Evolutionary conservation across 2,888 invertebrate genomes (phyloP), one percentile per base, ranked within the genome.

Genomic region (Apotomis betuletana): DNA sequence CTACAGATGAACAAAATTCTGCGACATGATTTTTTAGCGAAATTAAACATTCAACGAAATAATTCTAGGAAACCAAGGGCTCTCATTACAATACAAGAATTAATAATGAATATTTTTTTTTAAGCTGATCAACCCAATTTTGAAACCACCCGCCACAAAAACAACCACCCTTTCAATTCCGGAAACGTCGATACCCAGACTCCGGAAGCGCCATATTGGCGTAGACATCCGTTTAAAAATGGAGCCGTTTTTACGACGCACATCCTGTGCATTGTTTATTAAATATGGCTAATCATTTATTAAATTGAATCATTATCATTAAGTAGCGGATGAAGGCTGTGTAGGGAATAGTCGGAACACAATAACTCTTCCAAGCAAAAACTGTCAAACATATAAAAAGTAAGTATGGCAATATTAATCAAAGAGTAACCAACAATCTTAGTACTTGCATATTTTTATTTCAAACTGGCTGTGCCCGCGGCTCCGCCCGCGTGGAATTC

Each of bases 211-310:
- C 41, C 65, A 54, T 57, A n/a, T 27, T 46, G 46, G 8, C 54
- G 54, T 54, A 57, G 46, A 57, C 67, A 72, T 75, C 70, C 62
- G 69, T 57, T 60, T 63, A 55, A 60, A 67, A 69, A 73, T 69
- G 64, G 61, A 69, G 67, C 41, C 70, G 52, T 61, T 67, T 61
- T 75, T 74, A 65, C 55, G 55, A 55, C 38, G 57, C 58, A n/a
- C 64, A 27, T 64, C 64, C 64, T 57, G 65, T n/a, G 55, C 57
- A 65, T 65, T 65, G 65, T 65, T 65, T 57, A 65, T 65, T 65
- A 55, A 65, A 65, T 65, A 65, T 65, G 65, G 63, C 41, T 64
- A 15, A 52, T 51, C 12, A 69, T 75, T 71, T 74, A 62, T 67
- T 61, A 69, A 73, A 69, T 67, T 58, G 57, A 70, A 67, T 64